Evolutionary conservation across 2,888 invertebrate genomes (phyloP).

Genomic region (Antheraea yamamai): DNA sequence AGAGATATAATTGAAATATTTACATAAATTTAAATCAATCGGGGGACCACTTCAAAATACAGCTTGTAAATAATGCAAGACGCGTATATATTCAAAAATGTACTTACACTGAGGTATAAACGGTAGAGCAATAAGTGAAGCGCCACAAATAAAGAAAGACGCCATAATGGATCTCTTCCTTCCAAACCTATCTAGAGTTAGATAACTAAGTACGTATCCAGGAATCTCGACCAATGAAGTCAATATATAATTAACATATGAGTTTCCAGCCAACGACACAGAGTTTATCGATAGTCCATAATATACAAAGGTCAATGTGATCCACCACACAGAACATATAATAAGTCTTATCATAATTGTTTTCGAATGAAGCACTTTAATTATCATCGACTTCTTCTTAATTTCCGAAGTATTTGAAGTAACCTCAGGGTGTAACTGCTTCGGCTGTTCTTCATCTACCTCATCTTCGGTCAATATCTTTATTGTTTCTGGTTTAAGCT

Average conservation of each 20-base stretch:
- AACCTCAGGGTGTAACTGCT: conserved; percentile 18
- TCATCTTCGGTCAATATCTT: conserved; percentile 39
- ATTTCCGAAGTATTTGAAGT: conserved; percentile 13
- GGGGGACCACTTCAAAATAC: background rate
- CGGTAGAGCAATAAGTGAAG: conserved; percentile 80
- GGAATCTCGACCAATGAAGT: conserved; percentile 85
- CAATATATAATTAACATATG: conserved; percentile 88
- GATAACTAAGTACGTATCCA: conserved; percentile 81
- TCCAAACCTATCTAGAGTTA: conserved; percentile 82
- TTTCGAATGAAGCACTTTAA: conserved; percentile 75
- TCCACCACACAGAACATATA: conserved; percentile 90
- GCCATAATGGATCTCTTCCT: conserved; percentile 81
- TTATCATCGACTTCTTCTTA: conserved; percentile 38
- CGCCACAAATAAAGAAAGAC: conserved; percentile 82
- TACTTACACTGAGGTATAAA: conserved; percentile 80
- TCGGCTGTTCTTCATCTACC: conserved; percentile 24
- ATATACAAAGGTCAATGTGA: conserved; percentile 89
- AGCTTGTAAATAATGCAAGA: background rate
- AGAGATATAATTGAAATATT: background rate
- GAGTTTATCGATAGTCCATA: conserved; percentile 91
- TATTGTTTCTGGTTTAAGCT: conserved; percentile 59
- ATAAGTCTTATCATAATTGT: conserved; percentile 76
- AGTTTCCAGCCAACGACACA: conserved; percentile 87
- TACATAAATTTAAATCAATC: background rate
- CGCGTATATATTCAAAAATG: background rate